Conservation (phyloP, 2,113 vertebrate species). For the Piprites chloris region DNA sequence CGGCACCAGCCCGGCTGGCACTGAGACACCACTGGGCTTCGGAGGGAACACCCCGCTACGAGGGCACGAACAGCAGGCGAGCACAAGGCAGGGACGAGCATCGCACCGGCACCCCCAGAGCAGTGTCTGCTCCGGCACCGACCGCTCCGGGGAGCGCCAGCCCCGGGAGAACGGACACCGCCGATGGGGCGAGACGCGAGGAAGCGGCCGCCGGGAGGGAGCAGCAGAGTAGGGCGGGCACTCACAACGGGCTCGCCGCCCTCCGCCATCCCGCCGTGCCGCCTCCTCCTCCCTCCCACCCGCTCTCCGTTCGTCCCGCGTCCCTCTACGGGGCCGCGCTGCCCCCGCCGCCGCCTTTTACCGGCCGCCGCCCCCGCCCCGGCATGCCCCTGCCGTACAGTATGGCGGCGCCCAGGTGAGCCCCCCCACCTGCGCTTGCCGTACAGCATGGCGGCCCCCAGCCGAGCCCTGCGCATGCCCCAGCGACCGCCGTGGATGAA, state of each 20-base stretch:
- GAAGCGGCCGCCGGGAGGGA: neutral
- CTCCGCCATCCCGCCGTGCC: slow-evolving; percentile 14
- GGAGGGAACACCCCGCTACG: neutral
- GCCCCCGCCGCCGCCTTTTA: neutral
- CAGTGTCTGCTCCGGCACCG: neutral
- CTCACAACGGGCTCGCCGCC: slow-evolving; percentile 31
- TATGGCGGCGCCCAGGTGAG: neutral
- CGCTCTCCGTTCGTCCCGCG: neutral
- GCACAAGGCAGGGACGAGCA: neutral
- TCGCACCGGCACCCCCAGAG: neutral
- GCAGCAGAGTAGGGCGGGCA: neutral
- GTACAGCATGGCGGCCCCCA: neutral
- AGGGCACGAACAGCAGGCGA: rapidly evolving
- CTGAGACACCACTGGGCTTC: neutral
- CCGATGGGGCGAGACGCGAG: no score
- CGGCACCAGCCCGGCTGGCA: neutral
- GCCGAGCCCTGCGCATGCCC: rapidly evolving
- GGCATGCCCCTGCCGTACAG: neutral
- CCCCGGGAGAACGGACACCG: neutral
- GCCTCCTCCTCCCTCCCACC: neutral
- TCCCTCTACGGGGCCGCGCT: neutral
- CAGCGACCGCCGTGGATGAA: neutral
- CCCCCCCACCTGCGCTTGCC: neutral
- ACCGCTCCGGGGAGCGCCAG: neutral
- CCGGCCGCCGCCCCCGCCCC: neutral